Evolutionary conservation across 2,797 vertebrate genomes (phyloP).

Genomic region (Bucorvus abyssinicus): DNA sequence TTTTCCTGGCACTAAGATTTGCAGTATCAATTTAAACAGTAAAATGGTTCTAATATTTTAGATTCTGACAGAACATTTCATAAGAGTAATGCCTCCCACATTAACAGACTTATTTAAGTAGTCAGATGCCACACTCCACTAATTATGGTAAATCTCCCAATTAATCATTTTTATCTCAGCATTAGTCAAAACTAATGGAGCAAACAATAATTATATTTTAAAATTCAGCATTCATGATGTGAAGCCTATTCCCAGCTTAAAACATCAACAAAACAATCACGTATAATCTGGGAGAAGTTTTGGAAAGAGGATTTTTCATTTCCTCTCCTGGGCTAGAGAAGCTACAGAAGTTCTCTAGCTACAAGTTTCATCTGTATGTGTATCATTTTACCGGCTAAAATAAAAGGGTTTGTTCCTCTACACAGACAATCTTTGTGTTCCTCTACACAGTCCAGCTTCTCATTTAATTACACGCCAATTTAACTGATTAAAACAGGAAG

Average conservation of each 20-base stretch:
- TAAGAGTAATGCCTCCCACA: background rate
- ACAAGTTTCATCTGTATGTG: background rate
- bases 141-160: constrained; percentile 1
- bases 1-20: background rate
- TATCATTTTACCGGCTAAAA: background rate
- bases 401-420: background rate
- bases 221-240: background rate
- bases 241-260: background rate
- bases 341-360: background rate
- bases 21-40: background rate
- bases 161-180: constrained; percentile 45
- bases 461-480: constrained; percentile 39
- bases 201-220: constrained; percentile 4
- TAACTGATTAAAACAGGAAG: constrained; percentile 21
- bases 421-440: background rate
- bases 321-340: background rate
- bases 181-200: constrained; percentile 43
- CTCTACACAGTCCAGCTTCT: background rate
- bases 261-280: background rate
- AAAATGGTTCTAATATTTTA: constrained; percentile 11
- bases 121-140: constrained; percentile 5
- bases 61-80: constrained; percentile 5
- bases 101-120: background rate
- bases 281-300: background rate
- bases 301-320: background rate